Base-by-base conservation (phyloP, 2,797 vertebrate species). In the Chrosomus eos region DNA sequence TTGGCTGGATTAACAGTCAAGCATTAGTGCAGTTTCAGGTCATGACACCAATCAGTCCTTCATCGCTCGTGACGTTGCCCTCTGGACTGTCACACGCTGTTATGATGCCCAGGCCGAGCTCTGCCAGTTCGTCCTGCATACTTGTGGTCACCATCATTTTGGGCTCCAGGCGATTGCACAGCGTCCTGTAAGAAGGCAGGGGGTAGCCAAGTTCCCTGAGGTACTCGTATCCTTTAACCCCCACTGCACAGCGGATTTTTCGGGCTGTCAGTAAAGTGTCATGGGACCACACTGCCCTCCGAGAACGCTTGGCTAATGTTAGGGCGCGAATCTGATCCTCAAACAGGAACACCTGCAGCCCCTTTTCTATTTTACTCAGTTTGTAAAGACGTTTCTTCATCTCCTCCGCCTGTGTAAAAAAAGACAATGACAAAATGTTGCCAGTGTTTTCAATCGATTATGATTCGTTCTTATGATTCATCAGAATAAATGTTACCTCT, bases 311-410 rank as follows among this genome's bases (percentile, higher is more conserved):
- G 66, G 93, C 92, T 86, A 96, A 93, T 7, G 95, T 95, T 71
- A 96, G 88, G 7, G 95, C 95, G 0, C 95, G 94, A 76, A 96
- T 94, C 90, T 96, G 95, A 87, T 96, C 95, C 89, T 96, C 95
- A 1, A 90, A 95, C 55, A 96, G 91, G 76, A 96, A 96, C 91
- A 92, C 95, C 87, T 95, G 95, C 6, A 96, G 93, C 23, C 95
- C 95, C 86, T 94, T 95, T 87, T 96, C 95, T 6, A 96, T 94
- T 48, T 94, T 93, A 84, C 94, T 93, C 1, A 96, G 94, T 3
- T 94, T 92, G 89, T 93, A 94, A 31, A 96, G 91, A 0, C 95
- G 94, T 85, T 95, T 96, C 92, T 94, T 96, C 95, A 96, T 95
- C 89, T 95, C 95, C 82, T 95, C 95, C 10, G 92, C 94, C 95